Conservation (phyloP, 2,113 vertebrate species). For the Lanius ludovicianus region DNA sequence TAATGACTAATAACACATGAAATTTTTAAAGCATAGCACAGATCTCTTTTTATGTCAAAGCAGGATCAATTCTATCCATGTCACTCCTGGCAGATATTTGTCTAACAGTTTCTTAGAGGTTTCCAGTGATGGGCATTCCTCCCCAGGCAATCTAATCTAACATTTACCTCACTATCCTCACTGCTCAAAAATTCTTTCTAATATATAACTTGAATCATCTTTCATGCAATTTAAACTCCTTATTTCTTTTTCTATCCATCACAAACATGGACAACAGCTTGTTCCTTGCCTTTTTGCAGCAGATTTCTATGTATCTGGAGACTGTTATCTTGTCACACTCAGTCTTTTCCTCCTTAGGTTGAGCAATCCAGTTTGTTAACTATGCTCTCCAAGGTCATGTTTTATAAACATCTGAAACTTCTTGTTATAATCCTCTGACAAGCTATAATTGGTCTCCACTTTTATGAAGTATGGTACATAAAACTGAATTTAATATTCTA, state of each 20-base stretch:
- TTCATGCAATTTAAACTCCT: not conserved
- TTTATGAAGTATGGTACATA: not conserved
- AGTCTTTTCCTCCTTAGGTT: not conserved
- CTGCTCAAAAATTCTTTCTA: not conserved
- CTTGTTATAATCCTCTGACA: not conserved
- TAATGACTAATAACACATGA: slow-evolving; percentile 2
- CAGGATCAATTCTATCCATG: not conserved
- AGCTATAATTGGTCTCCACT: not conserved
- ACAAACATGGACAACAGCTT: not conserved
- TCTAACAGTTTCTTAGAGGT: slow-evolving; percentile 35
- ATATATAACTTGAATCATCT: slow-evolving; percentile 1
- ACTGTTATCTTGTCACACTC: slow-evolving; percentile 44
- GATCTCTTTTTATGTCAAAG: slow-evolving; percentile 25
- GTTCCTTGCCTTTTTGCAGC: not conserved
- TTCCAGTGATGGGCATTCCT: slow-evolving; percentile 8
- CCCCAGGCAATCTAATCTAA: not conserved
- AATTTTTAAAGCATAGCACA: not conserved
- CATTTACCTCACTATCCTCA: not conserved
- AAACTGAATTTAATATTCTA: not conserved
- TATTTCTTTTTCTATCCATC: slow-evolving; percentile 8
- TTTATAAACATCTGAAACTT: slow-evolving; percentile 43
- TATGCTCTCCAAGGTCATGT: not conserved
- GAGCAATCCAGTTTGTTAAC: not conserved
- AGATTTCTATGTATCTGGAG: not conserved
- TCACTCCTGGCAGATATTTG: slow-evolving; percentile 26